Conservation (phyloP, 1,140 invertebrate genomes). For the Drosophila bocki region DNA sequence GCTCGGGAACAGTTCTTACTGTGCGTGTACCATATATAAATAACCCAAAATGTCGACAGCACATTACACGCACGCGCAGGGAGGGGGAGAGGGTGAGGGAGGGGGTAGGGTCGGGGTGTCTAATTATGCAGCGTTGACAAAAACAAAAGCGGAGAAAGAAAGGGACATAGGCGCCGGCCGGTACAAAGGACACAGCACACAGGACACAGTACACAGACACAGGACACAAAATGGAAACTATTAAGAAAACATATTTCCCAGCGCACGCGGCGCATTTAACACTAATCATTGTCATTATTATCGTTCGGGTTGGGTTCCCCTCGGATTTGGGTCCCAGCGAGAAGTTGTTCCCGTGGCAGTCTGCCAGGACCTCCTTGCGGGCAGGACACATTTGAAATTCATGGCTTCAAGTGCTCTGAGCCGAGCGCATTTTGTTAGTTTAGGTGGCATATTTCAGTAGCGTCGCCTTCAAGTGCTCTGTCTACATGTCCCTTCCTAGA, state of each 20-base stretch:
- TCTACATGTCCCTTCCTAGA: conserved; percentile 17
- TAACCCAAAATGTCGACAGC: conserved; percentile 57
- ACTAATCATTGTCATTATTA: conserved; percentile 73
- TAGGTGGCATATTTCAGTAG: conserved; percentile 69
- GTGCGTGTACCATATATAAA: conserved; percentile 52
- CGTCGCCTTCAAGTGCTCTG: conserved; percentile 52
- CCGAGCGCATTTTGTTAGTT: conserved; percentile 43
- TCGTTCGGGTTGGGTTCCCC: conserved; percentile 19
- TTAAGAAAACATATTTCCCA: conserved; percentile 70
- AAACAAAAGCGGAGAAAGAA: conserved; percentile 37
- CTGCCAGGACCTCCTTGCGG: conserved; percentile 27
- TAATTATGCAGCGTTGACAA: conserved; percentile 77
- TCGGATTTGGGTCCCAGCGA: conserved; percentile 3
- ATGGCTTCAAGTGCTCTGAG: conserved; percentile 54
- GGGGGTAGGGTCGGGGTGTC: conserved; percentile 19
- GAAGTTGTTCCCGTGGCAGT: conserved; percentile 20
- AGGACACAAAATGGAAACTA: conserved; percentile 45
- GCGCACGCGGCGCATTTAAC: conserved; percentile 63
- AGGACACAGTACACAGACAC: conserved; percentile 25
- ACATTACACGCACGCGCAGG: conserved; percentile 53
- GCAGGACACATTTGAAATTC: conserved; percentile 50
- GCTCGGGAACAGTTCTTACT: conserved; percentile 29
- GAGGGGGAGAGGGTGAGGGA: background rate
- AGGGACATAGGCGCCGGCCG: conserved; percentile 63
- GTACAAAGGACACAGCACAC: conserved; percentile 21